Evolutionary conservation across 2,888 invertebrate genomes (phyloP).

Genomic region (Lycocerus yunnanus): DNA sequence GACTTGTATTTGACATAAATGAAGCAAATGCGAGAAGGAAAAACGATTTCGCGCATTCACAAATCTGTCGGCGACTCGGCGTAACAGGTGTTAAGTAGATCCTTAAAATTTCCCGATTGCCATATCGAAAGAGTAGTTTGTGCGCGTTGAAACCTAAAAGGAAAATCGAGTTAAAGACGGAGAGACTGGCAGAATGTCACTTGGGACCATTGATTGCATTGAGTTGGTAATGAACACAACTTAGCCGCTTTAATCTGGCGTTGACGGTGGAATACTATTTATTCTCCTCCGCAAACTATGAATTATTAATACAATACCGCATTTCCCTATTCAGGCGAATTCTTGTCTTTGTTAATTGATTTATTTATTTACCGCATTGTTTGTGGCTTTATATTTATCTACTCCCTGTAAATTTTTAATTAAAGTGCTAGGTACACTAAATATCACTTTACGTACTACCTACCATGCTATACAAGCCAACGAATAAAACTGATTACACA

Average conservation of each 20-base stretch:
- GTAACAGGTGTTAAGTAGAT: slow-evolving; percentile 14
- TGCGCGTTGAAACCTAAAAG: slow-evolving; percentile 13
- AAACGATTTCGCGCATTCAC: slow-evolving; percentile 13
- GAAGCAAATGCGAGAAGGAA: slow-evolving; percentile 12
- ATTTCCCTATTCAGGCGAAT: slow-evolving; percentile 15
- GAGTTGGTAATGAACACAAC: slow-evolving; percentile 32
- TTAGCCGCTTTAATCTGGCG: slow-evolving; percentile 32
- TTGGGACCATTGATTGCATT: slow-evolving; percentile 32
- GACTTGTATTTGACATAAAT: slow-evolving; percentile 26
- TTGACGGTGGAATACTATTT: slow-evolving; percentile 30
- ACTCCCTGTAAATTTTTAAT: neutral
- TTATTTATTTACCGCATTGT: slow-evolving; percentile 16
- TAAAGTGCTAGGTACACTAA: neutral
- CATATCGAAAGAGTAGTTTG: slow-evolving; percentile 7
- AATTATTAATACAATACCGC: slow-evolving; percentile 29
- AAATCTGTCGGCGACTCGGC: slow-evolving; percentile 1
- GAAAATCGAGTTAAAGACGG: slow-evolving; percentile 19
- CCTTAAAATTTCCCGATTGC: slow-evolving; percentile 7
- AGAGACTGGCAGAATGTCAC: slow-evolving; percentile 25
- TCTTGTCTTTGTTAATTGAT: slow-evolving; percentile 19
- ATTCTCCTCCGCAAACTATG: slow-evolving; percentile 26
- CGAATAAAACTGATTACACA: slow-evolving; percentile 18
- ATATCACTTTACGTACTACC: neutral
- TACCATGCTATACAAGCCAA: neutral
- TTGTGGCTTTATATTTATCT: neutral